Conservation (phyloP, 2,888 invertebrate species). For the Calliphora vomitoria region DNA sequence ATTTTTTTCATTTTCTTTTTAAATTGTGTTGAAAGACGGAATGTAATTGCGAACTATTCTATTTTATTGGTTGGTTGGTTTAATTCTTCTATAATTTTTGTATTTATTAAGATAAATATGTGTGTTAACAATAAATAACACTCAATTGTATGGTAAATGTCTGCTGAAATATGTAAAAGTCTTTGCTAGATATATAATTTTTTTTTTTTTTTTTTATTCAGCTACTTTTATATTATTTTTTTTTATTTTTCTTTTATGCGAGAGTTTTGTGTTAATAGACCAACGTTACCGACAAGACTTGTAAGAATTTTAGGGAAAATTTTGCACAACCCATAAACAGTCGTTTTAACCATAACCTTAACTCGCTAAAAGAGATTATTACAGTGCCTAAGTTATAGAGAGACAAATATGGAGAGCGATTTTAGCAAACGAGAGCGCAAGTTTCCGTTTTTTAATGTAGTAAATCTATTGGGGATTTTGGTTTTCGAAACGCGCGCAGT, state of each 20-base stretch:
- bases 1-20: slow-evolving; percentile 26
- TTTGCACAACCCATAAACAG: slow-evolving; percentile 62
- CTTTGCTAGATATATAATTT: slow-evolving; percentile 36
- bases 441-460: not conserved
- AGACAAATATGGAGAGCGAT: not conserved
- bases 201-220: slow-evolving; percentile 7
- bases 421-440: slow-evolving; percentile 49
- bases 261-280: slow-evolving; percentile 72
- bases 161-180: slow-evolving; percentile 40
- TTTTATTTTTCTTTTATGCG: slow-evolving; percentile 59
- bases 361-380: slow-evolving; percentile 46
- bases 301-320: slow-evolving; percentile 57
- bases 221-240: slow-evolving; percentile 1
- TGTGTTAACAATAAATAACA: not conserved
- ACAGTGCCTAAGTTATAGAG: slow-evolving; percentile 35
- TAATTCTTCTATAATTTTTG: not conserved
- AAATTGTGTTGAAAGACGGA: slow-evolving; percentile 63
- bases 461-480: slow-evolving; percentile 13
- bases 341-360: slow-evolving; percentile 58
- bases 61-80: not conserved
- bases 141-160: slow-evolving; percentile 39
- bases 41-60: slow-evolving; percentile 55
- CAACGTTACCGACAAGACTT: slow-evolving; percentile 73
- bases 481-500: slow-evolving; percentile 52
- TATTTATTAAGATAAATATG: slow-evolving; percentile 19